A percentile compares a stretch with the other conserved stretches of the same genome.
phyloP scores from a whole-genome alignment of 2,888 invertebrate species.

The Tetropium fuscum region DNA sequence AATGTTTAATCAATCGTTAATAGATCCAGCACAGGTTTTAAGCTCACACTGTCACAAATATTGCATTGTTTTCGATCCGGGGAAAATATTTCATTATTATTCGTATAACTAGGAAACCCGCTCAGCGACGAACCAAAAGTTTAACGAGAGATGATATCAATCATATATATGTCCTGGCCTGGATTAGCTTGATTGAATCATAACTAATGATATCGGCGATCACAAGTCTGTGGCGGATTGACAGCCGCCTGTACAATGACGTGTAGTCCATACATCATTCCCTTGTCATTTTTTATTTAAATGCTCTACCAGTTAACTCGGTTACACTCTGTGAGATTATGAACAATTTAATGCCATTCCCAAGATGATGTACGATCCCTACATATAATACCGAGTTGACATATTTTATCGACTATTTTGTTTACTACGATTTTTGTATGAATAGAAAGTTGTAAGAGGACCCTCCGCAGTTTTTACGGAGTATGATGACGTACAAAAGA shows the following conservation, averaged over 20 bases:
- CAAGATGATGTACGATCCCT: conserved; percentile 30
- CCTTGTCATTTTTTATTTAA: conserved; percentile 47
- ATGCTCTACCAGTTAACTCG: conserved; percentile 33
- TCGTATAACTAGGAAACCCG: neutral
- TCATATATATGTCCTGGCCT: conserved; percentile 49
- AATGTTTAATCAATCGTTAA: too few relatives aligned
- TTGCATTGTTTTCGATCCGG: too few relatives aligned
- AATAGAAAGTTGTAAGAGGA: conserved; percentile 5
- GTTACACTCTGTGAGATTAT: conserved; percentile 31
- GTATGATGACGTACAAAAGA: conserved; percentile 1
- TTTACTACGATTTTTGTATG: conserved; percentile 16
- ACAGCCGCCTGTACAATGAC: conserved; percentile 55
- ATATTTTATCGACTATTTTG: conserved; percentile 24
- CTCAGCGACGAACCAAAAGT: conserved; percentile 15
- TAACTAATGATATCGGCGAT: conserved; percentile 59
- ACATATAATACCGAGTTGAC: conserved; percentile 19
- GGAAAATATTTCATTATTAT: too few relatives aligned
- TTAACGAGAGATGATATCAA: conserved; percentile 54
- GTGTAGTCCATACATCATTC: conserved; percentile 54
- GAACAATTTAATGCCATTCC: conserved; percentile 27
- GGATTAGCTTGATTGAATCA: conserved; percentile 59
- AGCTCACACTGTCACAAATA: too few relatives aligned
- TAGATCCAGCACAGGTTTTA: too few relatives aligned
- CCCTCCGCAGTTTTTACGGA: neutral
- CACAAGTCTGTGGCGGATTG: conserved; percentile 49